phyloP scores from a whole-genome alignment of 2,113 vertebrate species.

The Notechis scutatus region DNA sequence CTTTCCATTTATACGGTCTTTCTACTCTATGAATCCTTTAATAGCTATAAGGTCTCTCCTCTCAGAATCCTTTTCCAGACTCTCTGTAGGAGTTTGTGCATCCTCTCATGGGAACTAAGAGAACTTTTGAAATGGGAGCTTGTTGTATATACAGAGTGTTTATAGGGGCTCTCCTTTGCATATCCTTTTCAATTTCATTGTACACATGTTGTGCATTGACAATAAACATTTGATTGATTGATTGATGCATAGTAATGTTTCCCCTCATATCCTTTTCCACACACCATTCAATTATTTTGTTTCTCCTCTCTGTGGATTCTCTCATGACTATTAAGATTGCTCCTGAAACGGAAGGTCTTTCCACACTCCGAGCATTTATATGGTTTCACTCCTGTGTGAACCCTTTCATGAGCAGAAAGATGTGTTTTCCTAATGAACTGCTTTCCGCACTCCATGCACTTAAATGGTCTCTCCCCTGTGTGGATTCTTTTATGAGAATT shows the following conservation, averaged over 20 bases:
- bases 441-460: not conserved
- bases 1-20: too few species aligned
- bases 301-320: not conserved
- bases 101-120: not conserved
- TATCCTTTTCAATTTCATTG: not conserved
- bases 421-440: not conserved
- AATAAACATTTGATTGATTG: too few species aligned
- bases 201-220: too few species aligned
- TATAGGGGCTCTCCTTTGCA: not conserved
- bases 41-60: too few species aligned
- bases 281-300: not conserved
- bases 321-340: not conserved
- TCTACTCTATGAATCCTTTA: too few species aligned
- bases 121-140: not conserved
- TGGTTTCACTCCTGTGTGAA: not conserved
- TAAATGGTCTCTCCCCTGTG: not conserved
- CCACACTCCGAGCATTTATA: not conserved
- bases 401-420: not conserved
- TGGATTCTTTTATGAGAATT: not conserved
- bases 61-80: not conserved
- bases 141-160: not conserved
- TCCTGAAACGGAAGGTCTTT: not conserved
- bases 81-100: not conserved
- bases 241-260: not conserved
- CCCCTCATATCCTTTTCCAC: not conserved